Conservation (phyloP, 1,140 invertebrate genomes). For the Panulirus ornatus region DNA sequence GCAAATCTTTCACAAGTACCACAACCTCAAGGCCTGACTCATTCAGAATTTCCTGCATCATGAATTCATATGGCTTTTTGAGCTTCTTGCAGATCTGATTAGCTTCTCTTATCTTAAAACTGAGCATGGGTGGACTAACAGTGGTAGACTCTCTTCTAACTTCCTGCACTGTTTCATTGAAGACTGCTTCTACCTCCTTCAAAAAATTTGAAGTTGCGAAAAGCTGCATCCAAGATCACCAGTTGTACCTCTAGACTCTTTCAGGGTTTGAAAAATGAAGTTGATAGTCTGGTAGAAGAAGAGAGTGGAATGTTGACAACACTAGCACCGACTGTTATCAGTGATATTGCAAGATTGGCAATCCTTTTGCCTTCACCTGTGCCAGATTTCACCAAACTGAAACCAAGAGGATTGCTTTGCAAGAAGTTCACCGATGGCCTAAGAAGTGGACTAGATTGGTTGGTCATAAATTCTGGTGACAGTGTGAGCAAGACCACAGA, state of each 20-base stretch:
- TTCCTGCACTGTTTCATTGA: conserved; percentile 59
- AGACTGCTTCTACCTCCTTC: conserved; percentile 53
- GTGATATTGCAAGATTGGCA: conserved; percentile 44
- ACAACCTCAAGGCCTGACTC: conserved; percentile 49
- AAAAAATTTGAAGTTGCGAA: conserved; percentile 28
- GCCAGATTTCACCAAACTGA: conserved; percentile 32
- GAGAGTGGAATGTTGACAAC: conserved; percentile 17
- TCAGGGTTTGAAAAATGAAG: conserved; percentile 64
- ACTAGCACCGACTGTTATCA: neutral
- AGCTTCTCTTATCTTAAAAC: conserved; percentile 56
- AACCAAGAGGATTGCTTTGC: neutral
- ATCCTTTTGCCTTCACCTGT: neutral
- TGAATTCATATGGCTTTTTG: conserved; percentile 60
- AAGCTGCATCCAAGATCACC: neutral
- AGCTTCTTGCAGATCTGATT: conserved; percentile 56
- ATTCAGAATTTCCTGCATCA: conserved; percentile 50
- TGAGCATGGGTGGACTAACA: conserved; percentile 21
- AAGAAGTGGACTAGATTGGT: conserved; percentile 35
- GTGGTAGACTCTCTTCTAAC: conserved; percentile 23
- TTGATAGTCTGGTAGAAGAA: conserved; percentile 61
- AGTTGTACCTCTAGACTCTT: conserved; percentile 39
- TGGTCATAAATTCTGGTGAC: conserved; percentile 37
- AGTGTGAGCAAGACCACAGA: neutral
- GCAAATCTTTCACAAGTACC: conserved; percentile 56
- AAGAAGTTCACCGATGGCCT: conserved; percentile 34